Conservation (phyloP, 2,888 invertebrate genomes). For the Cylloceria caligata region DNA sequence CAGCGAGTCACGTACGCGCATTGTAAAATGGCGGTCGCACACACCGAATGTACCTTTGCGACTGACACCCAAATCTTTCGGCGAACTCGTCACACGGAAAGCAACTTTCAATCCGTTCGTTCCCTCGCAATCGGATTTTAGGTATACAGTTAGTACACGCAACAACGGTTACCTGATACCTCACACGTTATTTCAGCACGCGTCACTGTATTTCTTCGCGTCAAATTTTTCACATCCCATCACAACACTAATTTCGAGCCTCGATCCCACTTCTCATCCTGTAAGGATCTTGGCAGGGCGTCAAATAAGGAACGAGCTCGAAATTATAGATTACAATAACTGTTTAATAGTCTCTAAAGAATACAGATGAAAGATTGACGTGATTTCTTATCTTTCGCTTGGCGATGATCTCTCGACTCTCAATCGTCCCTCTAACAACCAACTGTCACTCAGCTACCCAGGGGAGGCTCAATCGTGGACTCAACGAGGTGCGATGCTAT, state of each 20-base stretch:
- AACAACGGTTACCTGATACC: not conserved
- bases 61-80: not conserved
- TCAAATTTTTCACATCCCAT: not conserved
- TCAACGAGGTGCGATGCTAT: too few species aligned
- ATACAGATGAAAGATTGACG: too few species aligned
- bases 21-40: not conserved
- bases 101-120: not conserved
- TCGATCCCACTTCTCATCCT: not conserved
- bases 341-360: too few species aligned
- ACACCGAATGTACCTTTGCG: not conserved
- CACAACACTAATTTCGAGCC: not conserved
- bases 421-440: too few species aligned
- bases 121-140: not conserved
- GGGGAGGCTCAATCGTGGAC: too few species aligned
- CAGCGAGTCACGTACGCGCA: not conserved
- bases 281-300: too few species aligned
- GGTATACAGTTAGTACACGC: conserved; percentile 6
- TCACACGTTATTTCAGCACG: not conserved
- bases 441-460: too few species aligned
- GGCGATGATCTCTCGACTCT: too few species aligned
- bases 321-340: too few species aligned
- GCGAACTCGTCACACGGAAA: not conserved
- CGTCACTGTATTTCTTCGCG: not conserved
- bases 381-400: too few species aligned
- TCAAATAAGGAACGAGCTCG: too few species aligned